These are phyloP conservation scores for Pseudorasbora parva DNA, from an alignment of 2,113 vertebrate genomes.

Conservation along the genomic window DNA sequence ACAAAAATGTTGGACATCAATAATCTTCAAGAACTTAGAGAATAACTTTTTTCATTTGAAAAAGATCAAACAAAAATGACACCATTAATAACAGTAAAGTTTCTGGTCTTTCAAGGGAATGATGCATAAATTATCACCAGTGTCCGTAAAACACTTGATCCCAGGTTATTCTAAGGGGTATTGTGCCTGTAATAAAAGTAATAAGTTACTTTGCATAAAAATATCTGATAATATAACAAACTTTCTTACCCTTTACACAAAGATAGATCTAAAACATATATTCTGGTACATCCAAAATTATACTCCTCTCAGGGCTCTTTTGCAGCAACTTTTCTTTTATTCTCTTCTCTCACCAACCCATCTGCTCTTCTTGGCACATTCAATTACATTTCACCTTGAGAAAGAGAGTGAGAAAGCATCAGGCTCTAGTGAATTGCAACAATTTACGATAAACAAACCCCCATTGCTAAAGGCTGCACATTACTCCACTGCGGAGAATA, in stretches of 20 bases:
- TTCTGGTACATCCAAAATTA: conserved; percentile 24
- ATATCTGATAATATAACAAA: not conserved
- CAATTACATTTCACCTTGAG: conserved; percentile 70
- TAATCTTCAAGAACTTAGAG: not conserved
- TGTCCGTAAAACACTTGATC: not conserved
- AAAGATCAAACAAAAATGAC: not conserved
- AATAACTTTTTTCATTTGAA: not conserved
- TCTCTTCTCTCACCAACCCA: conserved; percentile 69
- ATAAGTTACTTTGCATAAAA: not conserved
- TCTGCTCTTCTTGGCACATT: conserved; percentile 85
- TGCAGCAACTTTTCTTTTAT: conserved; percentile 51
- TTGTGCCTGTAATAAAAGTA: not conserved
- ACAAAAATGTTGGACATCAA: not conserved
- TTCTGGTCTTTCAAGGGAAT: not conserved
- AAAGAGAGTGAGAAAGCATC: conserved; percentile 51
- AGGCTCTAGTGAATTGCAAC: conserved; percentile 53
- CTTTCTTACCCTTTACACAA: not conserved
- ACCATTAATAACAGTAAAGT: not conserved
- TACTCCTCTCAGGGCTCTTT: conserved; percentile 53
- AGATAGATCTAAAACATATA: not conserved
- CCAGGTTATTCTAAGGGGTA: not conserved
- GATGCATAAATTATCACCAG: not conserved
- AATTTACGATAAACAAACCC: conserved; percentile 59
- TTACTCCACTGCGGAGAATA: conserved; percentile 38
- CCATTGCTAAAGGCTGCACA: conserved; percentile 60